phyloP scores from a whole-genome alignment of 2,113 vertebrate species.

The Ornithorhynchus anatinus region DNA sequence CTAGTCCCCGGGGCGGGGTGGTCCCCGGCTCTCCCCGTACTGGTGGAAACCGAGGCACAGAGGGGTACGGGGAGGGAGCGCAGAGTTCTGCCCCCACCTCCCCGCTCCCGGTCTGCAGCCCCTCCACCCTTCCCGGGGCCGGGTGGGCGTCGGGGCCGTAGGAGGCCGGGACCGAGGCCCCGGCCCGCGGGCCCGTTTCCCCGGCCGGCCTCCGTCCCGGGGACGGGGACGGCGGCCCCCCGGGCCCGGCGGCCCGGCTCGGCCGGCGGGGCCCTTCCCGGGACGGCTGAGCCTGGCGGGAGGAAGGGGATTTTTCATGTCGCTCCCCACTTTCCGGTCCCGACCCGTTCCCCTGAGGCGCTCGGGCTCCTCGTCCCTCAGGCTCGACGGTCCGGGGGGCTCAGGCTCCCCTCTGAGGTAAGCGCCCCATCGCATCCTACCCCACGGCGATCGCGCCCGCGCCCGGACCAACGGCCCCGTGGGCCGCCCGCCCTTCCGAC shows the following conservation, averaged over 20 bases:
- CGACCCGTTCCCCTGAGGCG: neutral
- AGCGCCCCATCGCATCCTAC: no score
- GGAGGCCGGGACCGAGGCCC: neutral
- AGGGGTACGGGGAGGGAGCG: neutral
- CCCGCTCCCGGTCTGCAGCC: neutral
- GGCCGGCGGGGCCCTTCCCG: neutral
- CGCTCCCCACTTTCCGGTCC: no score
- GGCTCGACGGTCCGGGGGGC: no score
- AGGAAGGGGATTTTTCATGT: neutral
- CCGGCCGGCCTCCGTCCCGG: neutral
- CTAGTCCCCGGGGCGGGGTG: no score
- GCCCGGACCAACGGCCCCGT: no score
- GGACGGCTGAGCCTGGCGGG: neutral
- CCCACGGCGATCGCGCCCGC: no score
- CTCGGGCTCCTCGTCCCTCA: neutral
- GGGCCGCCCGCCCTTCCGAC: neutral
- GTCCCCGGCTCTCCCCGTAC: no score
- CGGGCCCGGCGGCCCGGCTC: rapidly evolving
- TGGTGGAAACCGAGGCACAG: no score
- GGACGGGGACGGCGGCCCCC: neutral
- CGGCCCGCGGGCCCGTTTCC: rapidly evolving
- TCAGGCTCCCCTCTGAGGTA: no score
- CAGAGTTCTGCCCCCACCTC: neutral
- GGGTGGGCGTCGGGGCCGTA: no score
- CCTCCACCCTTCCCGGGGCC: neutral